These are phyloP conservation scores for Leptinotarsa lineolata DNA, from an alignment of 1,140 invertebrate species.

Conservation along the genomic window DNA sequence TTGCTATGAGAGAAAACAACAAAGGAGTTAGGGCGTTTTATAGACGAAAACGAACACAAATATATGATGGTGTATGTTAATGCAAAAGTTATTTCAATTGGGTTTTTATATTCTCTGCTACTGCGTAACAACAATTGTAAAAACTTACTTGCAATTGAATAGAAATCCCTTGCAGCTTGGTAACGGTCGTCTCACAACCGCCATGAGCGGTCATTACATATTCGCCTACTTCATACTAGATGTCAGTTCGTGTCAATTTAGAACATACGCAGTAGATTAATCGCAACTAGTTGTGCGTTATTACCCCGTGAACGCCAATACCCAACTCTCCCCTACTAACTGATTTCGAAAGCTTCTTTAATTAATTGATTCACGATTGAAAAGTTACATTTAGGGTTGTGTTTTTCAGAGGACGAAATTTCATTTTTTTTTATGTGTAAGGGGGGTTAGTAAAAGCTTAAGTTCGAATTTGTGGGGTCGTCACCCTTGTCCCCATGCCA, in stretches of 20 bases:
- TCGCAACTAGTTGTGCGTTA: too few relatives aligned
- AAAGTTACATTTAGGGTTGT: too few relatives aligned
- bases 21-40: too few relatives aligned
- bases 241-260: neutral
- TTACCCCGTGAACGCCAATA: too few relatives aligned
- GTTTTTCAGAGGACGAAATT: too few relatives aligned
- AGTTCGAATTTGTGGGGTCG: too few relatives aligned
- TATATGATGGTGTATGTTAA: neutral
- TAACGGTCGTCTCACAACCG: neutral
- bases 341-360: too few relatives aligned
- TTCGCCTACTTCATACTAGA: neutral
- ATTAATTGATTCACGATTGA: too few relatives aligned
- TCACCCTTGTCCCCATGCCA: too few relatives aligned
- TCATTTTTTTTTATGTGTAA: too few relatives aligned
- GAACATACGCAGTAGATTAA: neutral
- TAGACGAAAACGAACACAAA: neutral
- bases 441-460: too few relatives aligned
- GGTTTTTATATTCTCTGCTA: neutral
- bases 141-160: neutral
- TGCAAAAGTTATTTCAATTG: neutral
- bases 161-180: neutral
- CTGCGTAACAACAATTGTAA: neutral
- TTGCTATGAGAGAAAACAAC: neutral
- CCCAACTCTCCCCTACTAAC: too few relatives aligned
- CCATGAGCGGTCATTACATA: neutral